Evolutionary conservation across 2,113 vertebrate genomes (phyloP), one percentile per base, ranked within the genome.

Genomic region (Spea multiplicata): DNA sequence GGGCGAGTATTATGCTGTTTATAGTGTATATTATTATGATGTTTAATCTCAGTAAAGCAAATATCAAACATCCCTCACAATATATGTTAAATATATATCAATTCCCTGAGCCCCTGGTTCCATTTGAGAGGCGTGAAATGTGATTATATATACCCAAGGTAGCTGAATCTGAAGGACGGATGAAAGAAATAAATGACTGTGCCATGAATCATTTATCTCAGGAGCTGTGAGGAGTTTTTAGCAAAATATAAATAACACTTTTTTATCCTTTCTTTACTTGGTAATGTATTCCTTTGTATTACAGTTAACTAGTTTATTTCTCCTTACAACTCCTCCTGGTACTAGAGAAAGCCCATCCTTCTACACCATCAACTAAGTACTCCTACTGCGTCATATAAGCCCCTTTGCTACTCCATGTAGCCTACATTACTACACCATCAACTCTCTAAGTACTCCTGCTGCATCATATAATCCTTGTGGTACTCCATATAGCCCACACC

Each of bases 161-260:
- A 78, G 68, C 61, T 1, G 30, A 17, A 53, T 57, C 66, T 72
- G 76, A 78, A 72, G 59, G 59, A 72, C 6, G 69, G 76, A 78
- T 72, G 59, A 77, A 77, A 77, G 66, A 77, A 77, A 70, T 61
- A 59, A 66, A 78, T 71, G 68, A 71, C 59, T 71, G 53, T 46
- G 55, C 45, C 17, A 62, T 71, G 68, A 71, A 72, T 65, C 69
- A 53, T 71, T 65, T 72, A 72, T 78, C 76, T 69, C 68, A 46
- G 68, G 76, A 78, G 76, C 57, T 72, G 69, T 46, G 59, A 78
- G 59, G 49, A 12, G 14, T 17, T 76, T 44, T 69, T 13, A 3
- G 62, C 53, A 71, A 71, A 78, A 72, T 78, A 78, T 78, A 78
- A 72, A 71, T 78, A 78, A 78, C 67, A 71, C 57, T 65, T 72